phyloP scores from a whole-genome alignment of 1,140 invertebrate species.

The Cydia pomonella region DNA sequence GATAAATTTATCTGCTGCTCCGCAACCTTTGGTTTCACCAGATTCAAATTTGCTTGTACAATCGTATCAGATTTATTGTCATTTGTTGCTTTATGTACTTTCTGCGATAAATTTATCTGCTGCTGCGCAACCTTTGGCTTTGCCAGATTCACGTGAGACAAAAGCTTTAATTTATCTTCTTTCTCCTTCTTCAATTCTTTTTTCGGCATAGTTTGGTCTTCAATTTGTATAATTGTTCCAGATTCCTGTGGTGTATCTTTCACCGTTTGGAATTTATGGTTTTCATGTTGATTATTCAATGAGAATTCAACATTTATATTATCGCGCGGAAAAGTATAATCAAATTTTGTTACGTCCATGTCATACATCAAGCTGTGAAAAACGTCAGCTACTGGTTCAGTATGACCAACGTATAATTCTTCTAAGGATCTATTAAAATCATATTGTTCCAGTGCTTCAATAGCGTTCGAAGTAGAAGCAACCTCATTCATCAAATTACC shows the following conservation, averaged over 20 bases:
- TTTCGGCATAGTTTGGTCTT: neutral
- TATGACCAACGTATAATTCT: neutral
- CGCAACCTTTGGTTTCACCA: no score
- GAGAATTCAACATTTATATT: neutral
- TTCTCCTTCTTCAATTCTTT: neutral
- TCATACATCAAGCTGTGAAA: neutral
- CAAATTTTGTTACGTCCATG: neutral
- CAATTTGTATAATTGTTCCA: neutral
- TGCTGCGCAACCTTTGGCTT: no score
- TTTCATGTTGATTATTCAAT: neutral
- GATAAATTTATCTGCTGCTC: no score
- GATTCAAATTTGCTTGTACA: no score
- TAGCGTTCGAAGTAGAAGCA: neutral
- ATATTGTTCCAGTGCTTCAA: neutral
- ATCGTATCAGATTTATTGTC: no score
- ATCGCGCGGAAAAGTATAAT: neutral
- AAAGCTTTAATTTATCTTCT: no score
- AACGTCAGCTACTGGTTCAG: neutral
- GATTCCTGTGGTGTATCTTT: neutral
- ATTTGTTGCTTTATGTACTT: no score
- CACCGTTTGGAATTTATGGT: neutral
- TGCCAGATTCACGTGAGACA: no score
- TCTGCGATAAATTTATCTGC: no score
- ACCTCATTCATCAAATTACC: neutral
- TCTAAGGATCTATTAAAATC: neutral